Conservation (phyloP, 2,888 invertebrate species). For the Argynnis bischoffii region DNA sequence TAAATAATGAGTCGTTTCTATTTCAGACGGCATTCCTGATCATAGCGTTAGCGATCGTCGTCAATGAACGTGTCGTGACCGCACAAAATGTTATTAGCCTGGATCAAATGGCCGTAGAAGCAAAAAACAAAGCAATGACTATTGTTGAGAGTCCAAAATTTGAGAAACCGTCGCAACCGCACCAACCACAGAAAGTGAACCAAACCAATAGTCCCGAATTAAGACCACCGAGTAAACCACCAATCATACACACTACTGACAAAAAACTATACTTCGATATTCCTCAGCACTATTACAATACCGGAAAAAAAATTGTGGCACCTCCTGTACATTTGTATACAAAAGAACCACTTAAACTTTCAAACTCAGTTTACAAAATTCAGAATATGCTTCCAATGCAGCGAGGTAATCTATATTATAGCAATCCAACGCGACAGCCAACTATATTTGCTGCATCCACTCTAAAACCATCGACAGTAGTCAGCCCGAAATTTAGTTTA, state of each 20-base stretch:
- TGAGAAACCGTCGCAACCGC: constrained; percentile 50
- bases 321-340: constrained; percentile 55
- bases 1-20: constrained; percentile 36
- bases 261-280: constrained; percentile 54
- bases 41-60: constrained; percentile 74
- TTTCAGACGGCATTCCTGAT: constrained; percentile 77
- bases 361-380: constrained; percentile 64
- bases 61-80: constrained; percentile 67
- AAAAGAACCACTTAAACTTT: constrained; percentile 53
- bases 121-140: constrained; percentile 60
- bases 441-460: constrained; percentile 58
- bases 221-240: constrained; percentile 65
- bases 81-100: constrained; percentile 55
- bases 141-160: constrained; percentile 62
- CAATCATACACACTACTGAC: constrained; percentile 54
- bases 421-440: constrained; percentile 48
- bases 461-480: constrained; percentile 52
- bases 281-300: constrained; percentile 54
- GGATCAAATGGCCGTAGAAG: constrained; percentile 71
- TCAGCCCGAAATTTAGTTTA: constrained; percentile 62
- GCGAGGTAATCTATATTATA: constrained; percentile 37
- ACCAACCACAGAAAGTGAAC: constrained; percentile 45
- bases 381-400: constrained; percentile 64
- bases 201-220: constrained; percentile 54
- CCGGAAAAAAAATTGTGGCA: constrained; percentile 48